Conservation (phyloP, 1,140 invertebrate genomes). For the Dufourea novaeangliae region DNA sequence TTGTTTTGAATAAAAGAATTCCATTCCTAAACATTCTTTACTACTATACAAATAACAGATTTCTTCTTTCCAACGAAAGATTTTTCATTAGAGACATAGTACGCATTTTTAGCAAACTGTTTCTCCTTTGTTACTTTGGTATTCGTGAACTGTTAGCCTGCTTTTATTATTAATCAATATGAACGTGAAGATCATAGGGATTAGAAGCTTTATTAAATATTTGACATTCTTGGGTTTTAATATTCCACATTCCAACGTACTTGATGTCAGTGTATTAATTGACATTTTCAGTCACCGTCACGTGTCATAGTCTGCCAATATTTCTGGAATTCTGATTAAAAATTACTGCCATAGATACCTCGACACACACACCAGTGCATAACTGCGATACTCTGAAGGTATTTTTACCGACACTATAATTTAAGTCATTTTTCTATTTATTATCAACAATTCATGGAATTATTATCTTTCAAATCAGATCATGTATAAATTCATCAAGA, state of each 20-base stretch:
- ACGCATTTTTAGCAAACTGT: background rate
- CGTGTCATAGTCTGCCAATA: background rate
- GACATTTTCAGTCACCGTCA: background rate
- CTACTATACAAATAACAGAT: no score
- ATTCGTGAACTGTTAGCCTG: background rate
- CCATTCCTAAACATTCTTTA: background rate
- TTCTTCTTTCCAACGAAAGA: no score
- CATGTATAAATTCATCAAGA: no score
- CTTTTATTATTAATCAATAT: slow-evolving; percentile 7
- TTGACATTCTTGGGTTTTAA: slow-evolving; percentile 36
- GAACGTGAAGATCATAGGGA: background rate
- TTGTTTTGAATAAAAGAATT: background rate
- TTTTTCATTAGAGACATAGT: background rate
- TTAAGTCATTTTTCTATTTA: no score
- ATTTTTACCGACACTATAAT: no score
- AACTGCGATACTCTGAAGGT: no score
- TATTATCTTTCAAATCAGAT: no score
- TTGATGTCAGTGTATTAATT: slow-evolving; percentile 27
- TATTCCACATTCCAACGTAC: slow-evolving; percentile 24
- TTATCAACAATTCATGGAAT: no score
- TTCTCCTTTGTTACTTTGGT: background rate
- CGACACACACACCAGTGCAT: no score
- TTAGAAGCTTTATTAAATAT: slow-evolving; percentile 19
- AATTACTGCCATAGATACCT: background rate
- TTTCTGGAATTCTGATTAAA: slow-evolving; percentile 6